Percentiles rank a stretch among this genome's conserved stretches.
These are phyloP conservation scores for Listronotus bonariensis DNA, from an alignment of 1,140 invertebrate genomes.

Conservation along the genomic window DNA sequence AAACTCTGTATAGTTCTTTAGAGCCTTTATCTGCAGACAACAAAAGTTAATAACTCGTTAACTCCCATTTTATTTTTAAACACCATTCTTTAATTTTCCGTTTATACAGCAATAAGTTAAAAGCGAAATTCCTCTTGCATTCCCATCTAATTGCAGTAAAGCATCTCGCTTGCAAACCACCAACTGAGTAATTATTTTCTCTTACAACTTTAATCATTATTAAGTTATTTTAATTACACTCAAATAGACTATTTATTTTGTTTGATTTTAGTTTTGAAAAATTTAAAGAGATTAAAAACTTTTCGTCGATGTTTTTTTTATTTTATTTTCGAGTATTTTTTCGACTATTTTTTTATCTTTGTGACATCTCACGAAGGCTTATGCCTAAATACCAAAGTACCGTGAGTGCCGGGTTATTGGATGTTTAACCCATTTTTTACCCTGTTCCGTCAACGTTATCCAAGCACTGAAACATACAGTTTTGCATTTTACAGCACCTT, in stretches of 20 bases:
- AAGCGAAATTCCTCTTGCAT: conserved; percentile 29
- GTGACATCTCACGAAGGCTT: no score
- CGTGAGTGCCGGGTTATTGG: no score
- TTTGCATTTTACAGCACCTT: no score
- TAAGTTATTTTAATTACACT: conserved; percentile 38
- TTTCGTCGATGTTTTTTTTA: no score
- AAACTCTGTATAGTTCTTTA: no score
- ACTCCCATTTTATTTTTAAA: conserved; percentile 5
- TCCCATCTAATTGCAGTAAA: conserved; percentile 34
- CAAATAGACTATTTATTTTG: conserved; percentile 25
- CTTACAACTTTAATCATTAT: conserved; percentile 36
- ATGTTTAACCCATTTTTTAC: no score
- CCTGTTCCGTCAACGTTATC: no score
- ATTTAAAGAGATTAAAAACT: no score
- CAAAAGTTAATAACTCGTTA: conserved; percentile 9
- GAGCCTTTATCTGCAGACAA: background rate
- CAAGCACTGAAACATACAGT: no score
- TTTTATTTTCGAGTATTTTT: no score
- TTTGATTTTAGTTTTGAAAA: conserved; percentile 7
- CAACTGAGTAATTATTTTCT: conserved; percentile 32
- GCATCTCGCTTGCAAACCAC: conserved; percentile 30
- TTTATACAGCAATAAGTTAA: conserved; percentile 25
- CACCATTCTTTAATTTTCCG: conserved; percentile 15
- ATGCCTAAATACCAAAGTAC: no score
- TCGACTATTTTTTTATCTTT: no score